A percentile compares a stretch with the other conserved stretches of the same genome.
Evolutionary conservation across 2,113 vertebrate species (phyloP).

Genomic region (Poeciliopsis turrubarensis): DNA sequence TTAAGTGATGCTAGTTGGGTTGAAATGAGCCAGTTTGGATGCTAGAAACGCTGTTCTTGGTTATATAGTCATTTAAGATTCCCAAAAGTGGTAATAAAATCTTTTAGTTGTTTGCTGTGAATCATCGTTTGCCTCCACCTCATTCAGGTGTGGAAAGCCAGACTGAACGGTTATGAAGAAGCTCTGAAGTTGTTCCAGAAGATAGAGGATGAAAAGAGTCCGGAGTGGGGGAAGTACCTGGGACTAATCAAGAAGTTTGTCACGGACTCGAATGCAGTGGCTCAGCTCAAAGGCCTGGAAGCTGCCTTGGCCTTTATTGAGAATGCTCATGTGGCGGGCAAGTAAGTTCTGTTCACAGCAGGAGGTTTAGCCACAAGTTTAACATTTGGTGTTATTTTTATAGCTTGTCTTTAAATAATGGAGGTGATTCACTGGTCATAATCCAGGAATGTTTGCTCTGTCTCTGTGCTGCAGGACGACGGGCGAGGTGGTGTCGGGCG

Average conservation of each 20-base stretch:
- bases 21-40: not conserved
- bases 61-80: no score
- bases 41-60: no score
- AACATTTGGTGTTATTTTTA: not conserved
- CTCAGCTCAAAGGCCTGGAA: constrained; percentile 96
- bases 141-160: constrained; percentile 94
- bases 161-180: constrained; percentile 96
- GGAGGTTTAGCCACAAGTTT: not conserved
- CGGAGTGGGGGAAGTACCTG: constrained; percentile 96
- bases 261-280: constrained; percentile 95
- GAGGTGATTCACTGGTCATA: not conserved
- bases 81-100: not conserved
- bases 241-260: constrained; percentile 97
- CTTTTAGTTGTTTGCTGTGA: not conserved
- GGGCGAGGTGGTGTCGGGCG: constrained; percentile 94
- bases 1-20: not conserved
- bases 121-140: not conserved
- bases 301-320: constrained; percentile 90
- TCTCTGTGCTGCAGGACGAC: constrained; percentile 85
- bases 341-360: constrained; percentile 82
- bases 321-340: constrained; percentile 93
- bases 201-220: constrained; percentile 94
- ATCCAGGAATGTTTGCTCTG: not conserved
- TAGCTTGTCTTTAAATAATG: not conserved
- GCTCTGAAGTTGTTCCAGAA: constrained; percentile 93